Evolutionary conservation across 2,113 vertebrate genomes (phyloP).

Genomic region (Gavia stellata): DNA sequence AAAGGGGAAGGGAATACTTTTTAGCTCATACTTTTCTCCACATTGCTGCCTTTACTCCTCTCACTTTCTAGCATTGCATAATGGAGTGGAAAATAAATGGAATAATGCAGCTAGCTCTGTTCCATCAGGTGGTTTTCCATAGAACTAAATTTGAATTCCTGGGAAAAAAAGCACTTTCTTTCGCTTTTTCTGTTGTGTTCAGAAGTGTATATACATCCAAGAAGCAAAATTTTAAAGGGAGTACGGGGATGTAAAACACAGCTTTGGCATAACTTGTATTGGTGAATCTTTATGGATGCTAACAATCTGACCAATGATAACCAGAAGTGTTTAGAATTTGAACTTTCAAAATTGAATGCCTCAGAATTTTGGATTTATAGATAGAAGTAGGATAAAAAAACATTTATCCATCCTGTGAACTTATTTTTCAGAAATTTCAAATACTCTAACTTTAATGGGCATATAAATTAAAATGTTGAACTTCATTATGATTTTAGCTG

Average conservation of each 20-base stretch:
- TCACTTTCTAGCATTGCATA: not conserved
- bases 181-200: not conserved
- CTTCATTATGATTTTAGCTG: not conserved
- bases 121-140: not conserved
- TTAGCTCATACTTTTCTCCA: not conserved
- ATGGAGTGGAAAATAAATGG: not conserved
- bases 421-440: not conserved
- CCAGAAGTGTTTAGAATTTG: not conserved
- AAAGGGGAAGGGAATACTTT: not conserved
- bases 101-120: not conserved
- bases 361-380: not conserved
- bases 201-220: not conserved
- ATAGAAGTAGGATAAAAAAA: not conserved
- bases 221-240: not conserved
- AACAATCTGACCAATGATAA: not conserved
- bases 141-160: not conserved
- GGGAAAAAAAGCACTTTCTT: not conserved
- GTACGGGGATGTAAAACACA: not conserved
- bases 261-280: not conserved
- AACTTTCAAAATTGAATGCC: not conserved
- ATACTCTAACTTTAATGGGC: fast-evolving
- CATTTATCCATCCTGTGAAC: not conserved
- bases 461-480: not conserved
- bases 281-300: not conserved
- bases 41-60: not conserved